Evolutionary conservation across 2,797 vertebrate species (phyloP).

Genomic region (Cetoscarus ocellatus): DNA sequence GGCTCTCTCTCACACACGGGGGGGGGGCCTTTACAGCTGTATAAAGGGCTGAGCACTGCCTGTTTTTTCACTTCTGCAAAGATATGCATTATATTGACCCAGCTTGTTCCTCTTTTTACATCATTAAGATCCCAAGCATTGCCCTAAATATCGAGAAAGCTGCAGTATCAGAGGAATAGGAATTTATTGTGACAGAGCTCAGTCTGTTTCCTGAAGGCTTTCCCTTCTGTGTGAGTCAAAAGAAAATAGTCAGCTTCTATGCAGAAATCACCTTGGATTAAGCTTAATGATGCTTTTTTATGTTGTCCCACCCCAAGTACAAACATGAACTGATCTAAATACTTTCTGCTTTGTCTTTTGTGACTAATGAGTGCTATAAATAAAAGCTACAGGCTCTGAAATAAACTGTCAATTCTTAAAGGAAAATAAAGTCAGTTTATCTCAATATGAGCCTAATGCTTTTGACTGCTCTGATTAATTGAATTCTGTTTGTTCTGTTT

Average conservation of each 20-base stretch:
- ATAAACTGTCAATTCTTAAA: background rate
- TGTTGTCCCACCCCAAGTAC: background rate
- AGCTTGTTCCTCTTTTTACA: constrained; percentile 37
- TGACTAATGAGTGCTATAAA: background rate
- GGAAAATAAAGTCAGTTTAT: background rate
- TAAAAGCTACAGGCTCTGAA: background rate
- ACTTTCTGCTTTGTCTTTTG: background rate
- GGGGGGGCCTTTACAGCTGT: constrained; percentile 49
- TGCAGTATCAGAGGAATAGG: constrained; percentile 11
- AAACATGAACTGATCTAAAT: constrained; percentile 11
- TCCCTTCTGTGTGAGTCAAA: constrained; percentile 3
- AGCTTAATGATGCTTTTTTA: background rate
- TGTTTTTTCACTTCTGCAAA: constrained; percentile 42
- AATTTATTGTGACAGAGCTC: constrained; percentile 26
- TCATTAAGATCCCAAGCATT: constrained; percentile 42
- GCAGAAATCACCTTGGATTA: background rate
- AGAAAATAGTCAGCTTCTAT: background rate
- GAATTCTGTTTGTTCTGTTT: background rate
- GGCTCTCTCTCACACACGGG: constrained; percentile 37
- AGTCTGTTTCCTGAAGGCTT: constrained; percentile 26
- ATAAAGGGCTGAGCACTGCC: constrained; percentile 39
- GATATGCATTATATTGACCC: constrained; percentile 48
- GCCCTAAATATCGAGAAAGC: constrained; percentile 39
- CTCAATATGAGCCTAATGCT: background rate
- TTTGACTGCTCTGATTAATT: background rate